phyloP scores from a whole-genome alignment of 2,797 vertebrate genomes.

The Tenualosa ilisha region DNA sequence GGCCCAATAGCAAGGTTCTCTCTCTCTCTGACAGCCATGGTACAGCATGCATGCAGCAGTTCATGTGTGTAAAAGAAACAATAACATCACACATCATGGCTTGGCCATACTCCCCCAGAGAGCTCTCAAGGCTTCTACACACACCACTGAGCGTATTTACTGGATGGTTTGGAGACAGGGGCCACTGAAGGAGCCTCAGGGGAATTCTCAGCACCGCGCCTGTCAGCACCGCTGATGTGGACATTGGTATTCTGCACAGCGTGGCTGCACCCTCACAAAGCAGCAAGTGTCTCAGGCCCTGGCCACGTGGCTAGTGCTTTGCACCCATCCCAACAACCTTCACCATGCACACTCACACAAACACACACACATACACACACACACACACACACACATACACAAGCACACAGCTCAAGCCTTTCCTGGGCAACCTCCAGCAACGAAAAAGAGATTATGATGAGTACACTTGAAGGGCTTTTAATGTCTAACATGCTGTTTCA shows the following conservation, averaged over 20 bases:
- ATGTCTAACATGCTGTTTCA: neutral
- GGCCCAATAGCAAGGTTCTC: neutral
- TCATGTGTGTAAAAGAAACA: neutral
- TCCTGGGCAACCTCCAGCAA: neutral
- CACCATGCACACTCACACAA: neutral
- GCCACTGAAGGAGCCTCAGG: constrained; percentile 7
- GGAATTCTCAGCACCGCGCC: neutral
- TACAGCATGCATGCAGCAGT: neutral
- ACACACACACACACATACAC: neutral
- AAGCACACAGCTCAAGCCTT: neutral
- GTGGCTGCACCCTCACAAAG: constrained; percentile 2
- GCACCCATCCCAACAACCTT: neutral
- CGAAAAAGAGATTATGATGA: constrained; percentile 6
- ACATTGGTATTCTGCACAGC: constrained; percentile 36
- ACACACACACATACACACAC: constrained; percentile 1
- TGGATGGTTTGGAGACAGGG: neutral
- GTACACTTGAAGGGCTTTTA: neutral
- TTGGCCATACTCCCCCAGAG: neutral
- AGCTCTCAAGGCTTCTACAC: neutral
- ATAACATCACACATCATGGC: neutral
- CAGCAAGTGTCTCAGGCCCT: constrained; percentile 19
- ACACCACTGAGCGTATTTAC: neutral
- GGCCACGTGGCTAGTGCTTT: constrained; percentile 24
- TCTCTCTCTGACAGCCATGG: neutral
- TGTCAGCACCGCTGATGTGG: constrained; percentile 34